Base-by-base conservation (phyloP, 2,797 vertebrate genomes). In the Danio albolineatus region DNA sequence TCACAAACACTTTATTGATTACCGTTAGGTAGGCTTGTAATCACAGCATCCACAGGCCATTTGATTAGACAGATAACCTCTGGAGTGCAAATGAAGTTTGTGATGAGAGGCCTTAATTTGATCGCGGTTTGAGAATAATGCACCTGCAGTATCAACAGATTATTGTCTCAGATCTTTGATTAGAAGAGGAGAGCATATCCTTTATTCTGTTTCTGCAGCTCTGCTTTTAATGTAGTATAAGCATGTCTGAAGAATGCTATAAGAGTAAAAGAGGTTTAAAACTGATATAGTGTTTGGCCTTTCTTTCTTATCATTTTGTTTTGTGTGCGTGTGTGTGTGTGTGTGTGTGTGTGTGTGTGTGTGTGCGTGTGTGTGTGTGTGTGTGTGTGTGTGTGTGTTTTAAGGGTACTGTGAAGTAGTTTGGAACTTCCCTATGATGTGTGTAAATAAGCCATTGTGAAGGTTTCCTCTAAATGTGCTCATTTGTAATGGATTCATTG, bases 181-280 rank as follows among this genome's bases (percentile, higher is more conserved):
- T 49, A 48, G 65, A 78, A 39, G n/a, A 70, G 46, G n/a, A 51
- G 5, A 57, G 16, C 6, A 6, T 76, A 17, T 39, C 28, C 46
- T 10, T 59, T 28, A 49, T 49, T 7, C 28, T 21, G 12, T 59
- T 17, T 44, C 41, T 4, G 54, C 41, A 44, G 10, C 12, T 13
- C 8, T 9, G 17, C 4, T 44, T 5, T 28, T 80, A 85, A 85
- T 69, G 75, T 76, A 38, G 83, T 81, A 56, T 86, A 87, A 84
- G 84, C 79, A 72, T 19, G 57, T 16, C 9, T 48, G 2, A 36
- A 73, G 1, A 46, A 36, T 43, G 21, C 13, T 44, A 28, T 1
- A 44, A n/a, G 46, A 36, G 12, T 59, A 39, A 12, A 65, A 44
- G 5, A 0, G 10, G 39, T 73, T 44, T 39, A 28, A 28, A 28